These are phyloP conservation scores for Oxygymnocypris stewartii DNA, from an alignment of 2,113 vertebrate species.

Conservation along the genomic window DNA sequence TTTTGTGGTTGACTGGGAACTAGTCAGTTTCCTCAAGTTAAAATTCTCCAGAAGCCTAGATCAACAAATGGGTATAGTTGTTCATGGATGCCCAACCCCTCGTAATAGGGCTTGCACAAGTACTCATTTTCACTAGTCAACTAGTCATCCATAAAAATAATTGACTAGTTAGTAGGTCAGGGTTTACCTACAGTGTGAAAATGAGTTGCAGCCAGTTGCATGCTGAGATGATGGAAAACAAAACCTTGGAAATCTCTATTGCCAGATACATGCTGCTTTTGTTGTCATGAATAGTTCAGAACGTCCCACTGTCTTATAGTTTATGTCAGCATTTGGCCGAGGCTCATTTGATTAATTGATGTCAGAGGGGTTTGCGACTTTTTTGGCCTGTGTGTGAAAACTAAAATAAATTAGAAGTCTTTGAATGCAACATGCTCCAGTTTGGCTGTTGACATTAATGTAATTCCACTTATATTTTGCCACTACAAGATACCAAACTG, in stretches of 20 bases:
- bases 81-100: neutral
- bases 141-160: neutral
- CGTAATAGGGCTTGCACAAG: neutral
- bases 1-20: conserved; percentile 35
- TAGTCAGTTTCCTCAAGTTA: conserved; percentile 20
- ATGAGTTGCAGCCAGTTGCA: neutral
- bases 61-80: conserved; percentile 52
- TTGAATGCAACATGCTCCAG: neutral
- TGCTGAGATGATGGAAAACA: neutral
- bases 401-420: neutral
- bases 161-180: neutral
- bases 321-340: neutral
- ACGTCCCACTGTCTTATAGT: neutral
- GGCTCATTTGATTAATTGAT: neutral
- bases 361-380: neutral
- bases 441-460: neutral
- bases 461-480: neutral
- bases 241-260: neutral
- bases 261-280: neutral
- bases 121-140: neutral
- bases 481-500: neutral
- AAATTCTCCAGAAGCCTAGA: conserved; percentile 48
- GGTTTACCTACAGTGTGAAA: neutral
- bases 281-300: conserved; percentile 12
- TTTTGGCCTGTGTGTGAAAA: neutral